Evolutionary conservation across 2,888 invertebrate genomes (phyloP).

Genomic region (Phengaris alcon): DNA sequence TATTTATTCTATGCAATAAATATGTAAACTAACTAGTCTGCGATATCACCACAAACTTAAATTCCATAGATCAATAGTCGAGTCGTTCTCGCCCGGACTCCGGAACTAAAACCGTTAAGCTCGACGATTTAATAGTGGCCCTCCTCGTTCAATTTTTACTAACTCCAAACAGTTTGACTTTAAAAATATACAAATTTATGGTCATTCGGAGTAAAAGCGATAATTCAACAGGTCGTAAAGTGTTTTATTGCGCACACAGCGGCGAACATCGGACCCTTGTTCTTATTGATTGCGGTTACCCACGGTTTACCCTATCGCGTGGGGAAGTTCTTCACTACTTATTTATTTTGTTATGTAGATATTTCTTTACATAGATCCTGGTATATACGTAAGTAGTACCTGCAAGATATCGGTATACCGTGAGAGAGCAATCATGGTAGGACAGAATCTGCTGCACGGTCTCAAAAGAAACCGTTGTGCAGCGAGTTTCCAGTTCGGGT

Average conservation of each 20-base stretch:
- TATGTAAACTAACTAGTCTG: too few species aligned
- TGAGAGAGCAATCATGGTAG: too few species aligned
- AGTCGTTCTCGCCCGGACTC: constrained; percentile 24
- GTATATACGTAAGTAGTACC: too few species aligned
- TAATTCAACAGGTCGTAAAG: constrained; percentile 78
- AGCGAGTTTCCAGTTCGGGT: too few species aligned
- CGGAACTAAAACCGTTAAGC: constrained; percentile 52
- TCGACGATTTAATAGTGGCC: constrained; percentile 65
- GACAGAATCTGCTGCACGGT: too few species aligned
- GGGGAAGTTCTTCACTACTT: not conserved
- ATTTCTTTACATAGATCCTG: too few species aligned
- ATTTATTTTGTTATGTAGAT: too few species aligned
- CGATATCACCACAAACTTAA: too few species aligned
- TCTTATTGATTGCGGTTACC: constrained; percentile 32
- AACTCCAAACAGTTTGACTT: constrained; percentile 75
- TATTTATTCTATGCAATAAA: too few species aligned
- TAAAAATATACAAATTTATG: constrained; percentile 78
- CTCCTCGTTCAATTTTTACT: constrained; percentile 77
- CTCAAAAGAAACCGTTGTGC: too few species aligned
- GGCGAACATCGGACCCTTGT: constrained; percentile 49
- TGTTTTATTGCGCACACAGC: constrained; percentile 63
- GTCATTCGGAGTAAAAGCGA: constrained; percentile 75
- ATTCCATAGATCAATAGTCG: constrained; percentile 30
- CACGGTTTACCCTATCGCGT: not conserved
- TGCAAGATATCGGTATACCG: too few species aligned